Base-by-base conservation (phyloP, 2,797 vertebrate species). In the Phoeniculus purpureus region DNA sequence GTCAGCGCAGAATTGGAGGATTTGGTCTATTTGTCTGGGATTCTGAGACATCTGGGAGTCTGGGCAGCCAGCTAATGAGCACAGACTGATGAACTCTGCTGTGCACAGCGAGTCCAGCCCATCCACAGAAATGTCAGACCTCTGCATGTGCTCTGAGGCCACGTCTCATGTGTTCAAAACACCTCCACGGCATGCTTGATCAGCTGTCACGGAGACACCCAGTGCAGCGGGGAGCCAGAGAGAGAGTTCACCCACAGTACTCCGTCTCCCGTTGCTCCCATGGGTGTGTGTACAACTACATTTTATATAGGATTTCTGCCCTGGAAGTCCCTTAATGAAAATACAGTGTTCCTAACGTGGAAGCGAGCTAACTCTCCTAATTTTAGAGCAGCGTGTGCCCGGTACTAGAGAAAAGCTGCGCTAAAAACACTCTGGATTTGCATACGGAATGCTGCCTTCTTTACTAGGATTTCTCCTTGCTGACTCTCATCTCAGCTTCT, bases 31-130 rank as follows among this genome's bases (percentile, higher is more conserved):
- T 94, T 95, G 92, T 94, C 90, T 95, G 94, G 95, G 79, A 92
- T 94, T 95, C 87, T 90, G 62, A 95, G 93, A 94, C 94, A 96
- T 95, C 94, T 95, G 94, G 94, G 90, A 93, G 90, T 95, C 94
- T 94, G 92, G 85, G 70, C 90, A 90, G 93, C 73, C 85, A 50
- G 8, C 84, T 95, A 94, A 95, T 87, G 93, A 95, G 87, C 78
- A 3, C 71, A 86, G 68, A 88, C 90, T 90, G 92, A 82, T 95
- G 95, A 94, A 92, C 93, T 94, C 84, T 40, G 59, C 34, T n/a
- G 87, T 1, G 0, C 90, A 15, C 59, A 47, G 73, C 1, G 3
- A 72, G 55, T 59, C 61, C 37, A 8, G 51, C 93, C 84, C 34
- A 5, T 85, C 65, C 18, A 1, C 81, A 87, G 79, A 74, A 68